Base-by-base conservation (phyloP, 2,888 invertebrate genomes). In the Phengaris arion region DNA sequence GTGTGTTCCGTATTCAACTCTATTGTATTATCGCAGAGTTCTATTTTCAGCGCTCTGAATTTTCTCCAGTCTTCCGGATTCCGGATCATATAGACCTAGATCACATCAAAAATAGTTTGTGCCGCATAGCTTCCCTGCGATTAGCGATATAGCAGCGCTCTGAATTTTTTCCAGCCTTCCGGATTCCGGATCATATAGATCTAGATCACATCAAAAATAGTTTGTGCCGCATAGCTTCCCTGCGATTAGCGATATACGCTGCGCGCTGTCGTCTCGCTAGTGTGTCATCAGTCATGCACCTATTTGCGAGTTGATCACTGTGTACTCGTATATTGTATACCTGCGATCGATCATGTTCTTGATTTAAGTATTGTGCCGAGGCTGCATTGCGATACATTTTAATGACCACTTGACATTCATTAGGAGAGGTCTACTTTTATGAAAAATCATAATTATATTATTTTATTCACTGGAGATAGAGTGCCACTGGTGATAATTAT, bases 261-360 rank as follows among this genome's bases (percentile, higher is more conserved):
- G n/a, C n/a, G n/a, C n/a, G n/a, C n/a, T 6, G 15, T 22, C 5
- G 59, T 9, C 2, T 57, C 57, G 57, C 55, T 57, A 8, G 57
- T 57, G 57, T 22, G 59, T 59, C n/a, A n/a, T n/a, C n/a, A n/a
- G n/a, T n/a, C 35, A 1, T 22, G 4, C 22, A 10, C 59, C 22
- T 22, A 10, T 15, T 59, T 15, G 59, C 3, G 48, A 35, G 57
- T 5, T 64, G 59, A 64, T 45, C 64, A 12, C 12, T 59, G 15
- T 15, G 10, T 59, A 35, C 35, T 35, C 35, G 35, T 35, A 35
- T 35, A 35, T 35, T 35, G 35, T 35, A 64, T 35, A 45, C 35
- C 64, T 64, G 64, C 35, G 64, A 64, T 64, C 64, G 64, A 64
- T 64, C 12, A 35, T 6, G 64, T 59, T 59, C 64, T 64, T 35